Conservation (phyloP, 2,797 vertebrate genomes). For the Borostomias antarcticus region DNA sequence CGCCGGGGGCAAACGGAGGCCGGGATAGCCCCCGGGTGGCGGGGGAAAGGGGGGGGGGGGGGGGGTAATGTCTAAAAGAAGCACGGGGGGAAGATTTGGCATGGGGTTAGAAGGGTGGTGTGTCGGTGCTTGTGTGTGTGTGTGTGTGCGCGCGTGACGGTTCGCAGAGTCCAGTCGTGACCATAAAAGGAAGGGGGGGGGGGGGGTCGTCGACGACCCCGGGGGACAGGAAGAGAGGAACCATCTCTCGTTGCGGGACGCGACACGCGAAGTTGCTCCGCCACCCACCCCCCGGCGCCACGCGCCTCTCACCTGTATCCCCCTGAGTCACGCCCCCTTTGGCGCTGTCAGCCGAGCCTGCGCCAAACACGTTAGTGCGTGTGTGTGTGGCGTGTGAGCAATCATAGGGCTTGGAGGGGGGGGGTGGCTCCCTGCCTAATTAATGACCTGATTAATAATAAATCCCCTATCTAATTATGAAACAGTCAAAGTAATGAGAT, state of each 20-base stretch:
- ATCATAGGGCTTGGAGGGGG: neutral
- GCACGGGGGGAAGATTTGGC: too few relatives aligned
- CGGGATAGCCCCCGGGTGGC: neutral
- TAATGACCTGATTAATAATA: conserved; percentile 68
- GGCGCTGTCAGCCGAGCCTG: conserved; percentile 57
- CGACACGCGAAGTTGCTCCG: too few relatives aligned
- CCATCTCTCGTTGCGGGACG: too few relatives aligned
- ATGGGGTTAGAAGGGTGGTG: neutral
- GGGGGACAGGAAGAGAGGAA: too few relatives aligned
- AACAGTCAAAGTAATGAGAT: conserved; percentile 65
- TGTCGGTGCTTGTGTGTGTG: conserved; percentile 43
- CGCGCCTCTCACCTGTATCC: too few relatives aligned
- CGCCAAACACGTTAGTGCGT: conserved; percentile 27
- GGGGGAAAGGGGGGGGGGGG: neutral
- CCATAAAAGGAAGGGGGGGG: too few relatives aligned
- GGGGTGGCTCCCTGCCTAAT: conserved; percentile 37
- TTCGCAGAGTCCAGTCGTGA: too few relatives aligned
- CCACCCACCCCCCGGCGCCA: too few relatives aligned
- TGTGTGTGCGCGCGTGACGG: too few relatives aligned
- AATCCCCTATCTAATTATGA: conserved; percentile 63
- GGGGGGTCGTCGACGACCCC: too few relatives aligned
- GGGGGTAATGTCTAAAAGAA: neutral
- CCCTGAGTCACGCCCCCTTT: conserved; percentile 36
- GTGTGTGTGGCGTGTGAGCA: neutral
- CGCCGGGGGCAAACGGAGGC: neutral